Conservation (phyloP, 2,113 vertebrate species). For the Todiramphus chloris region DNA sequence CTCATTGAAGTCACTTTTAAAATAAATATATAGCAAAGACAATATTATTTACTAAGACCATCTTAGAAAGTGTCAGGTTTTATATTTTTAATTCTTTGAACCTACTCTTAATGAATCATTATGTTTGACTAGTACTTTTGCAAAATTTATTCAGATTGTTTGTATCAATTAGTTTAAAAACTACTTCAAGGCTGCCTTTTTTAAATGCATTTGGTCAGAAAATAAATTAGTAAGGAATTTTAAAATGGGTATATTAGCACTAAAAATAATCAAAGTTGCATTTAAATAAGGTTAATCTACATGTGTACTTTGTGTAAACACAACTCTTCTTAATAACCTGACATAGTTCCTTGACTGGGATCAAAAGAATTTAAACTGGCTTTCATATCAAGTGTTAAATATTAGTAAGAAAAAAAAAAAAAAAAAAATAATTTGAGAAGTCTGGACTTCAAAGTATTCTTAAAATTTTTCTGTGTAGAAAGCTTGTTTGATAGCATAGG, state of each 20-base stretch:
- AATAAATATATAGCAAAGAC: neutral
- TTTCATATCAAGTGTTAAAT: neutral
- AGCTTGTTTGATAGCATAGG: neutral
- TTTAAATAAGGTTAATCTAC: slow-evolving; percentile 59
- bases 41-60: neutral
- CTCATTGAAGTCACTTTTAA: neutral
- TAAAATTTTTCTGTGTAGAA: neutral
- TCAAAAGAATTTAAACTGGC: neutral
- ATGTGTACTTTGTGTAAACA: slow-evolving; percentile 37
- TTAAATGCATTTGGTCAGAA: neutral
- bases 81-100: neutral
- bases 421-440: neutral
- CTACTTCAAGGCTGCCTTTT: neutral
- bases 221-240: neutral
- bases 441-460: neutral
- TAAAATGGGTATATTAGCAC: neutral
- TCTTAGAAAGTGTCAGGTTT: neutral
- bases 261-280: slow-evolving; percentile 4
- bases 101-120: neutral
- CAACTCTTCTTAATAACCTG: slow-evolving; percentile 24
- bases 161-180: neutral
- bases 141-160: neutral
- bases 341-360: neutral
- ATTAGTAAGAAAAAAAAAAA: neutral
- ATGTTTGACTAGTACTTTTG: neutral